Conservation (phyloP, 2,888 invertebrate genomes). For the Noctua janthina region DNA sequence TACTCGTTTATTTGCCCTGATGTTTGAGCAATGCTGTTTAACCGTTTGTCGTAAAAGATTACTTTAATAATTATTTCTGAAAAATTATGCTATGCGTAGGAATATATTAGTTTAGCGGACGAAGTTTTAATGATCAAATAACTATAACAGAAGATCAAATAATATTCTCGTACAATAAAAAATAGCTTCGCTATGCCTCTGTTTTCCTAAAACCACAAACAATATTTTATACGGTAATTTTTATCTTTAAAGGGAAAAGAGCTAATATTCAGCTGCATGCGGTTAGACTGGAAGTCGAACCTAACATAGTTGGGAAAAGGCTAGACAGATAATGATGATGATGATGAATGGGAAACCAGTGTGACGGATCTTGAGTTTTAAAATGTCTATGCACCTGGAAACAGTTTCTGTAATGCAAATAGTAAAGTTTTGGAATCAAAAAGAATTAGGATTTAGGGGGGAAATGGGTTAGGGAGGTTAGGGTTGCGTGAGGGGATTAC, state of each 20-base stretch:
- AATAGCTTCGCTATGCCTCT: background rate
- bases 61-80: background rate
- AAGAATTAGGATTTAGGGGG: constrained; percentile 55
- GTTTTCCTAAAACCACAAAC: background rate
- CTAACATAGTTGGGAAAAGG: too few species aligned
- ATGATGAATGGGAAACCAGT: background rate
- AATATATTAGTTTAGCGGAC: background rate
- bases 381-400: background rate
- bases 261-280: too few species aligned
- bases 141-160: background rate
- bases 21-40: background rate
- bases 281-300: too few species aligned
- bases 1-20: background rate
- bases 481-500: constrained; percentile 61
- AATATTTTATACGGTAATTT: background rate
- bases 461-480: too few species aligned
- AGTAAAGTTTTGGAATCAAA: constrained; percentile 56
- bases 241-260: background rate
- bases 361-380: background rate
- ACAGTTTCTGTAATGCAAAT: constrained; percentile 40
- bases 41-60: background rate
- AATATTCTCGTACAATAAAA: background rate
- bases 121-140: background rate
- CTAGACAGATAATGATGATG: too few species aligned
- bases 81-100: background rate